Base-by-base conservation (phyloP, 2,797 vertebrate genomes). In the Aselliscus stoliczkanus region DNA sequence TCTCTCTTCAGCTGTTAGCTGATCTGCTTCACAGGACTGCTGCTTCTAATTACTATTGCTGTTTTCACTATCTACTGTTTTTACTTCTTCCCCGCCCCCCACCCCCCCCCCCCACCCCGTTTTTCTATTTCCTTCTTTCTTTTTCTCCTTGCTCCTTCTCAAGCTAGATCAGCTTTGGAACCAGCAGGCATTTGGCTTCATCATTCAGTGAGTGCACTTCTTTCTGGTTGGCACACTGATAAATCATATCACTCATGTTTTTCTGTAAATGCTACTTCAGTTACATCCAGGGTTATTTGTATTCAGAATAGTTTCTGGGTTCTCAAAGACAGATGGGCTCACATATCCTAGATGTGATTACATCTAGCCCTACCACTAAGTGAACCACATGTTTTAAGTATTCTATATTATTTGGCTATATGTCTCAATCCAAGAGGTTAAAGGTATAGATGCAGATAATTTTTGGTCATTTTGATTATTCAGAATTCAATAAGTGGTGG, bases 401-500 rank as follows among this genome's bases (percentile, higher is more conserved):
- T 31, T 79, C 39, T 90, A 7, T 47, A 67, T 89, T 80, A 94
- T 60, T 81, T 84, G 56, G 39, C 18, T 88, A 90, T 54, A 77
- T 47, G n/a, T 62, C 29, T 25, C 14, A 95, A 65, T 23, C 18
- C 47, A 89, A 95, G 39, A 80, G 34, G 60, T 34, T 93, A 91
- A 86, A 87, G 7, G 29, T 69, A 84, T 3, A 87, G 54, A 60
- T 29, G 7, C 18, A 76, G 27, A 62, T 47, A 75, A 87, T 62
- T 95, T 95, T 73, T 76, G 39, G 29, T 88, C 29, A 83, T 65
- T 84, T 93, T 91, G 34, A 82, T 88, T 90, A 94, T 58, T 77
- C 70, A 58, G 47, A 37, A 64, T 70, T 91, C 15, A 58, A 4
- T 42, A 90, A 88, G 31, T 93, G 29, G 39, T 88, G 42, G 39